Base-by-base conservation (phyloP, 2,888 invertebrate genomes). In the Mamestra brassicae region DNA sequence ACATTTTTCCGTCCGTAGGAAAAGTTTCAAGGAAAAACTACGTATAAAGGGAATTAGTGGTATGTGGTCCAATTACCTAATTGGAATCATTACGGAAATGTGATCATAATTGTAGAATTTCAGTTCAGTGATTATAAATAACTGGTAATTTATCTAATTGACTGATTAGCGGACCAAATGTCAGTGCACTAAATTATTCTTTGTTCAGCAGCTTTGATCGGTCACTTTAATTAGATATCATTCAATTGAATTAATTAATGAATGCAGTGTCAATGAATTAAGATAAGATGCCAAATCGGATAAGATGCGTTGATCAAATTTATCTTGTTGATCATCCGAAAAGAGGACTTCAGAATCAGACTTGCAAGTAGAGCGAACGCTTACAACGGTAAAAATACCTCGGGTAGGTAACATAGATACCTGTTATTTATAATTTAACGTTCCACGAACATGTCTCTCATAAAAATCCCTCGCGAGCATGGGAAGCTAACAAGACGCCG, bases 401-500 rank as follows among this genome's bases (percentile, higher is more conserved):
- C 83, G 71, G 55, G 65, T 45, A 47, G 62, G 63, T 69, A 76
- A 81, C 78, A 81, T 85, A 81, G 80, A 80, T 88, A 89, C 86
- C 84, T 86, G 89, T 85, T 91, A 93, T 93, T 92, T 92, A 92
- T 92, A 92, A 92, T 93, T 91, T 91, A 93, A 92, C 92, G 92
- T 93, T 92, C 90, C 90, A 83, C 85, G 90, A 92, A 90, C 87
- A 89, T 74, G 85, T 87, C 85, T 89, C 77, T 88, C 89, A 90
- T 93, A 93, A 93, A 93, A 92, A 92, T 92, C 92, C 90, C 89
- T 90, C 80, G 85, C 89, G 88, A 91, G 92, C 93, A 92, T 93
- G 94, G 94, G 94, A 94, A 95, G 91, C 91, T 89, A 91, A 89
- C 92, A 91, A 91, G 91, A 91, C 91, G 89, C 89, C 87, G 85